These are phyloP conservation scores for Drosophila azteca DNA, from an alignment of 1,140 invertebrate species.

Conservation along the genomic window DNA sequence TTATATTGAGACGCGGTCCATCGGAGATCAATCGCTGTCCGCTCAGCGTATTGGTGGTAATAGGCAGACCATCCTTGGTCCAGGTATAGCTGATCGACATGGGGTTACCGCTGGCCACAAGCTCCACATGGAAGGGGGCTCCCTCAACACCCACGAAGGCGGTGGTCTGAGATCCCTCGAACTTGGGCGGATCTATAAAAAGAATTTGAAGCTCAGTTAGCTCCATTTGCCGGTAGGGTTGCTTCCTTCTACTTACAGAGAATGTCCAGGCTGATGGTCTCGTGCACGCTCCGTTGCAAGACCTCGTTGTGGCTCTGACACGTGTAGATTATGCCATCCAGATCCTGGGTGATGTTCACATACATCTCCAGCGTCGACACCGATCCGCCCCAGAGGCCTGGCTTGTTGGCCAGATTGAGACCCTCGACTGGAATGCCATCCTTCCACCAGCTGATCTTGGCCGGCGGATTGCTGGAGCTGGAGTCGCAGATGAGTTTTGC, in stretches of 20 bases:
- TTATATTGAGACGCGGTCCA: slow-evolving; percentile 93
- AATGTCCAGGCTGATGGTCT: slow-evolving; percentile 94
- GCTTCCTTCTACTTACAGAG: slow-evolving; percentile 90
- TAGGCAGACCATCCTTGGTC: slow-evolving; percentile 92
- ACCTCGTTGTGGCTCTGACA: slow-evolving; percentile 95
- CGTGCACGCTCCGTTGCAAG: slow-evolving; percentile 92
- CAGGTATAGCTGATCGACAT: slow-evolving; percentile 92
- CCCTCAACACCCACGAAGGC: slow-evolving; percentile 91
- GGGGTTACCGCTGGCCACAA: slow-evolving; percentile 94
- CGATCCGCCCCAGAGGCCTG: slow-evolving; percentile 92
- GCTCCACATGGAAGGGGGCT: slow-evolving; percentile 90
- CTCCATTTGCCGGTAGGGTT: background rate
- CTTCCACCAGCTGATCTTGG: slow-evolving; percentile 95
- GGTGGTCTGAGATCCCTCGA: slow-evolving; percentile 86
- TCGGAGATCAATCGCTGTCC: slow-evolving; percentile 88
- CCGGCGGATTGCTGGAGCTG: slow-evolving; percentile 95
- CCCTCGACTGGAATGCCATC: slow-evolving; percentile 91
- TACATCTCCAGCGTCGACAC: slow-evolving; percentile 91
- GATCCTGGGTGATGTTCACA: slow-evolving; percentile 92
- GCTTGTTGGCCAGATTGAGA: slow-evolving; percentile 87
- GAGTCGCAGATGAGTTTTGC: slow-evolving; percentile 94
- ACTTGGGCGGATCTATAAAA: slow-evolving; percentile 90
- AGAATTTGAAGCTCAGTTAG: background rate
- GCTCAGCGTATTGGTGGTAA: slow-evolving; percentile 83
- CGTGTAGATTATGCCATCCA: slow-evolving; percentile 94